phyloP scores from a whole-genome alignment of 2,797 vertebrate genomes.

The Astyanax mexicanus region DNA sequence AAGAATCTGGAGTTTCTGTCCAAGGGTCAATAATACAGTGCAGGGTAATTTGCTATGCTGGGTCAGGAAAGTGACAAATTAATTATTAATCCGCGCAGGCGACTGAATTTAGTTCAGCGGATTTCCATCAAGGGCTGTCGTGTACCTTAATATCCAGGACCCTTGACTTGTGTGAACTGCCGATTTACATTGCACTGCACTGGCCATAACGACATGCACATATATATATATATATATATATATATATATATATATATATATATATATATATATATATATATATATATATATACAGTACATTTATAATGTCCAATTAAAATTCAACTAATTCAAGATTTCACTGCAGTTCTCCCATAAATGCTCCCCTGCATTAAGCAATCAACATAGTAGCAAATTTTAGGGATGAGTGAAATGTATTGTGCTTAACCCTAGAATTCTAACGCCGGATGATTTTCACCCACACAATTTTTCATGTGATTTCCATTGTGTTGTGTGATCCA shows the following conservation, averaged over 20 bases:
- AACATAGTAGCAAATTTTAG: too few species aligned
- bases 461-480: too few species aligned
- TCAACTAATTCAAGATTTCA: constrained; percentile 6
- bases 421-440: too few species aligned
- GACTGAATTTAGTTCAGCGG: constrained; percentile 23
- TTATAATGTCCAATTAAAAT: constrained; percentile 7
- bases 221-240: too few species aligned
- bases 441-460: too few species aligned
- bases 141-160: constrained; percentile 3
- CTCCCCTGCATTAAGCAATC: background rate
- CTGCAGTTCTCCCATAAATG: background rate
- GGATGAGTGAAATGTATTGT: too few species aligned
- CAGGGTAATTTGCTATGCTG: constrained; percentile 34
- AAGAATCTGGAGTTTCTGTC: constrained; percentile 48
- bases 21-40: constrained; percentile 53
- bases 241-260: too few species aligned
- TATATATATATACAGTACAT: background rate
- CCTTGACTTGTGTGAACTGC: constrained; percentile 11
- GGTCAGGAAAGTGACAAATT: constrained; percentile 41
- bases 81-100: constrained; percentile 46
- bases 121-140: constrained; percentile 23
- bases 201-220: background rate
- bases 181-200: constrained; percentile 16
- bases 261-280: too few species aligned
- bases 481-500: too few species aligned